Evolutionary conservation across 2,113 vertebrate species (phyloP).

Genomic region (Equus quagga): DNA sequence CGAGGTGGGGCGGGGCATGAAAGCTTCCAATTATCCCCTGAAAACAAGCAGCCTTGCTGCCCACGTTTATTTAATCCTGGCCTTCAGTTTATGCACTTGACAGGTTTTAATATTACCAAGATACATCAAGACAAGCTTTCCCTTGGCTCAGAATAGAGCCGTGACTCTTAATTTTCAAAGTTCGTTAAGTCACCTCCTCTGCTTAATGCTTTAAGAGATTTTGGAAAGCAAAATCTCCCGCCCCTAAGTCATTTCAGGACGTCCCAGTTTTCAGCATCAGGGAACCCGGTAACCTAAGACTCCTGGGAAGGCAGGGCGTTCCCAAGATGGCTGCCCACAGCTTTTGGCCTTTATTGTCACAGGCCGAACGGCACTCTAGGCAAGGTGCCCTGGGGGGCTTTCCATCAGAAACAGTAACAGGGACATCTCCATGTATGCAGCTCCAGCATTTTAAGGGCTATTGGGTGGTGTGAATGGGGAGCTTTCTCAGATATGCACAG

Average conservation of each 20-base stretch:
- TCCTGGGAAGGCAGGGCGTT: background rate
- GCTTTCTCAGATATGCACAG: background rate
- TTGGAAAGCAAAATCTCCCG: background rate
- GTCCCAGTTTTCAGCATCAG: background rate
- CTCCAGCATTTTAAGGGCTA: background rate
- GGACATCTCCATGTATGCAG: background rate
- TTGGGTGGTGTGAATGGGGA: background rate
- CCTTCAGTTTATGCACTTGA: background rate
- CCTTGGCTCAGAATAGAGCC: background rate
- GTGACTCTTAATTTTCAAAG: background rate
- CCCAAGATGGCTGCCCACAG: background rate
- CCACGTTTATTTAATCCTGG: background rate
- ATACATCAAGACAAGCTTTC: background rate
- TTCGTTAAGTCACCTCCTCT: background rate
- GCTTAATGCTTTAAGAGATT: background rate
- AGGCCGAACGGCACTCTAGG: too few species aligned
- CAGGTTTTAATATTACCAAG: background rate
- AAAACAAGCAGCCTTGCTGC: background rate
- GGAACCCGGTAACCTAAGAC: background rate
- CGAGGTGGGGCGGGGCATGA: background rate
- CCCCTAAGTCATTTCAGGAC: background rate
- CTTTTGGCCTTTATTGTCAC: rapidly evolving
- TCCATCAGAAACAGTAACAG: background rate
- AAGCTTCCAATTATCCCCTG: background rate
- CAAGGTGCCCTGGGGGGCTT: background rate